These are phyloP conservation scores for Eupithecia inturbata DNA, from an alignment of 2,888 invertebrate species.

Conservation along the genomic window DNA sequence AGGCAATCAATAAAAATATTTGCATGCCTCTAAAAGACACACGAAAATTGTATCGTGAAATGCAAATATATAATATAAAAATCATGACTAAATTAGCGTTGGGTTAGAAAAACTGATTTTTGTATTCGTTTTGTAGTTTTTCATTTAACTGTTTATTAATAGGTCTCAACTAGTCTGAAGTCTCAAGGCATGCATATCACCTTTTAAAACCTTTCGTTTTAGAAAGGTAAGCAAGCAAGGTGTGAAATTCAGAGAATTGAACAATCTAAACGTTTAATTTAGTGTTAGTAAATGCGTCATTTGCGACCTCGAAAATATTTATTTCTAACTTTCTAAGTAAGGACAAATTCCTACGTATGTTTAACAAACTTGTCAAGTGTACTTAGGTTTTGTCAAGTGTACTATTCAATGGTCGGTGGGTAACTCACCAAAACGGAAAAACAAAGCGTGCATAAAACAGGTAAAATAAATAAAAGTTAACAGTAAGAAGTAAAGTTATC, in stretches of 20 bases:
- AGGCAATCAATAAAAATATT: not conserved
- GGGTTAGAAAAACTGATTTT: not conserved
- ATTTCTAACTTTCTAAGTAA: not conserved
- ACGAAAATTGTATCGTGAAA: not conserved
- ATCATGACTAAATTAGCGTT: not conserved
- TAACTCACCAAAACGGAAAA: not conserved
- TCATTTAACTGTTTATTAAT: not conserved
- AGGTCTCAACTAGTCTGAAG: not conserved
- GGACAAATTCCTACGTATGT: not conserved
- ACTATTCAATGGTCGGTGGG: not conserved
- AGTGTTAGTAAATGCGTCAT: not conserved
- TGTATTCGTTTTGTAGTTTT: not conserved
- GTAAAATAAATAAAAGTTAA: not conserved
- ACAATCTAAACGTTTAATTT: constrained; percentile 5
- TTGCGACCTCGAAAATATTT: not conserved
- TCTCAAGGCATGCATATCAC: not conserved
- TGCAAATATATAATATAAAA: not conserved
- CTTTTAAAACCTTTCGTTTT: constrained; percentile 1
- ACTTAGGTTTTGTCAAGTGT: not conserved
- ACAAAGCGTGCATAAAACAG: not conserved
- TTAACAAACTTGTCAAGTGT: not conserved
- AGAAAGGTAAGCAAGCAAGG: constrained; percentile 4
- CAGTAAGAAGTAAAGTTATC: not conserved
- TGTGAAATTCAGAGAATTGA: not conserved
- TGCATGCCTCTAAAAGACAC: not conserved